A percentile compares a stretch with the other conserved stretches of the same genome.
Evolutionary conservation across 2,797 vertebrate genomes (phyloP).

Genomic region (Dromococcyx pavoninus): DNA sequence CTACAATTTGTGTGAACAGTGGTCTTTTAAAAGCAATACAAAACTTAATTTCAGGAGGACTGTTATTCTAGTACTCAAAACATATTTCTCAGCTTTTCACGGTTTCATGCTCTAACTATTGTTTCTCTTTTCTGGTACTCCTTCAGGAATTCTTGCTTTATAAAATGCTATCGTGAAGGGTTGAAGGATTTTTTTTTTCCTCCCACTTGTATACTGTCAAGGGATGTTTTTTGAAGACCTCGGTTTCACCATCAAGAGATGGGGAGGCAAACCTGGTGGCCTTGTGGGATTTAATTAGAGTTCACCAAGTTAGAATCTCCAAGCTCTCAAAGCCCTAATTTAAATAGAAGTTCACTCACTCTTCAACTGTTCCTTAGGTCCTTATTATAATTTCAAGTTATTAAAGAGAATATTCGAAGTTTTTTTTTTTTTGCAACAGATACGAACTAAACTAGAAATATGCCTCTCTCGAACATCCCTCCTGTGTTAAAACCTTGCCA

Average conservation of each 20-base stretch:
- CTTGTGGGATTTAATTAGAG: slow-evolving; percentile 84
- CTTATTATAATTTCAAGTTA: slow-evolving; percentile 83
- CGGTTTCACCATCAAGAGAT: slow-evolving; percentile 76
- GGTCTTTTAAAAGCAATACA: slow-evolving; percentile 11
- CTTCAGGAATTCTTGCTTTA: slow-evolving; percentile 77
- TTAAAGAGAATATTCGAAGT: slow-evolving; percentile 74
- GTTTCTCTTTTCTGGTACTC: slow-evolving; percentile 69
- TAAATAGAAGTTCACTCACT: slow-evolving; percentile 80
- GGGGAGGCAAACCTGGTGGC: slow-evolving; percentile 77
- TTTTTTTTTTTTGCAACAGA: slow-evolving; percentile 50
- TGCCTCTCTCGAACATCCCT: slow-evolving; percentile 47
- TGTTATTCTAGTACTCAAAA: slow-evolving; percentile 27
- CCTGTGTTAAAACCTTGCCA: slow-evolving; percentile 56
- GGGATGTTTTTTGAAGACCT: slow-evolving; percentile 82
- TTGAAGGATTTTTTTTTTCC: slow-evolving; percentile 55
- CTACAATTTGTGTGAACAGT: background rate
- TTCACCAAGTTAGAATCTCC: slow-evolving; percentile 80
- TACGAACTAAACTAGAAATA: slow-evolving; percentile 70
- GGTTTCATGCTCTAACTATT: slow-evolving; percentile 64
- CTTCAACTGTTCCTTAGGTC: slow-evolving; percentile 78
- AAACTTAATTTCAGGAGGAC: slow-evolving; percentile 32
- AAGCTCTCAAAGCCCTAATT: slow-evolving; percentile 79
- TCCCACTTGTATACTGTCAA: slow-evolving; percentile 74
- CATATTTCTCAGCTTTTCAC: slow-evolving; percentile 52
- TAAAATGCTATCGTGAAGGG: slow-evolving; percentile 58